A percentile compares a stretch with the other conserved stretches of the same genome.
Evolutionary conservation across 2,888 invertebrate genomes (phyloP).

Genomic region (Ametastegia equiseti): DNA sequence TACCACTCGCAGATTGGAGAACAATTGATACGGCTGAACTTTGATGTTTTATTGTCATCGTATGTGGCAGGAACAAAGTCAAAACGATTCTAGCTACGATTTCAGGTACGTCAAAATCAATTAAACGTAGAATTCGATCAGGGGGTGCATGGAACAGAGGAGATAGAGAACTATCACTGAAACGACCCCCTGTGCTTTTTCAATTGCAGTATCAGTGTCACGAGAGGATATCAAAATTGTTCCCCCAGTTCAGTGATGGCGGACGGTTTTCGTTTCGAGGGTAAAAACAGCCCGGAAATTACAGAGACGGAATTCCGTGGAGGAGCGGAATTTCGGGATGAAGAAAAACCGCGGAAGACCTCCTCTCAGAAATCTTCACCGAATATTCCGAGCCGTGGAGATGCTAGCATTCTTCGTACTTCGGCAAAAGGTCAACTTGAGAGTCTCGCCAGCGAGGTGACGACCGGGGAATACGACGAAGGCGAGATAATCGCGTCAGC

Average conservation of each 20-base stretch:
- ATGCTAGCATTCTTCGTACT: not conserved
- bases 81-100: conserved; percentile 6
- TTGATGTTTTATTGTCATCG: conserved; percentile 7
- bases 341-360: not conserved
- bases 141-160: not conserved
- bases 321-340: not conserved
- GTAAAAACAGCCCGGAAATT: conserved; percentile 5
- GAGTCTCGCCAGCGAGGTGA: not conserved
- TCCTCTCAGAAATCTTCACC: not conserved
- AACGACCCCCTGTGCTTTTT: not conserved
- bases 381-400: not conserved
- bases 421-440: not conserved
- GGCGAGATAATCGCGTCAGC: conserved; percentile 7
- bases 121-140: not conserved
- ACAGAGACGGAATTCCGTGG: not conserved
- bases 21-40: not conserved
- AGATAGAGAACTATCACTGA: not conserved
- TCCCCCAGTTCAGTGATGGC: conserved; percentile 25
- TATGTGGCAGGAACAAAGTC: not conserved
- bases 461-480: conserved; percentile 6
- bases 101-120: not conserved
- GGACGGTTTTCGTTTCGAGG: conserved; percentile 30
- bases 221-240: conserved; percentile 15
- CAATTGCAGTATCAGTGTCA: too few relatives aligned
- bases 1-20: not conserved